Percentiles rank a stretch among this genome's conserved stretches.
Conservation (phyloP, 2,888 invertebrate species). For the Gari tellinella region DNA sequence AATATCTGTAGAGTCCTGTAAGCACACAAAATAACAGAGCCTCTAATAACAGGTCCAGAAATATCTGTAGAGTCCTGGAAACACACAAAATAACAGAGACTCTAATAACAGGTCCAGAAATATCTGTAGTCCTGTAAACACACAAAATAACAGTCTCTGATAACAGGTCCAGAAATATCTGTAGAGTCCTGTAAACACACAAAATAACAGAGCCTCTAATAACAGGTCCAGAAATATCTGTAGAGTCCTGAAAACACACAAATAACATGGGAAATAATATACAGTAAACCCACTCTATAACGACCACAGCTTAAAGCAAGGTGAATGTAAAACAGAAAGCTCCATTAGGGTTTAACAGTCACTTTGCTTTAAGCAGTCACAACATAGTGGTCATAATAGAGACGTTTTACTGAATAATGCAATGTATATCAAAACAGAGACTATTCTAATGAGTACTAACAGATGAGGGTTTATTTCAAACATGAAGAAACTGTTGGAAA, state of each 20-base stretch:
- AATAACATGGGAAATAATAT: constrained; percentile 70
- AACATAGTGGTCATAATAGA: no score
- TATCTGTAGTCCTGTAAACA: constrained; percentile 13
- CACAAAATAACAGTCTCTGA: constrained; percentile 64
- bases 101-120: constrained; percentile 75
- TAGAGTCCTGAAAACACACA: constrained; percentile 10
- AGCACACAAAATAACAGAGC: constrained; percentile 64
- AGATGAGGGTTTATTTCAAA: no score
- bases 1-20: constrained; percentile 44
- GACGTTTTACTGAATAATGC: no score
- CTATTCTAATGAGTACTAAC: no score
- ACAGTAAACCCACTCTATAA: no score
- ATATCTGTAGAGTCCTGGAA: constrained; percentile 30
- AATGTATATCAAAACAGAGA: no score
- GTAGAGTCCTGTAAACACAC: constrained; percentile 14
- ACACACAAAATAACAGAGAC: constrained; percentile 59
- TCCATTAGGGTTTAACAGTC: no score
- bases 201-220: constrained; percentile 72
- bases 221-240: constrained; percentile 71
- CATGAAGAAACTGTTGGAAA: no score
- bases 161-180: constrained; percentile 70
- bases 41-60: constrained; percentile 74
- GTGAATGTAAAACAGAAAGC: no score
- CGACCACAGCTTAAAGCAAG: no score
- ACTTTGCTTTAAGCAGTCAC: no score